phyloP scores from a whole-genome alignment of 2,888 invertebrate species.

The Tipula lateralis region DNA sequence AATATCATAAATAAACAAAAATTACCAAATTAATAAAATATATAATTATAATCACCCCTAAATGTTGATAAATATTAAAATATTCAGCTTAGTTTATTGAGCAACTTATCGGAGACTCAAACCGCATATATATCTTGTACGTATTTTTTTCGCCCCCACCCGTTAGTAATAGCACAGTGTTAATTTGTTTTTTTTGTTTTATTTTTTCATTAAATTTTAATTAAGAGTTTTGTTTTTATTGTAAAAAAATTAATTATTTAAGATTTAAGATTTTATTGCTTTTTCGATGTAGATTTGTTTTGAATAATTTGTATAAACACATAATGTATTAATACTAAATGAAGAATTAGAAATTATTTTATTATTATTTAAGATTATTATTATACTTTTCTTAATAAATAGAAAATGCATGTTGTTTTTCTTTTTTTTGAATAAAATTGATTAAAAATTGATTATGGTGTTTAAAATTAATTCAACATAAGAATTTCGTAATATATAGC shows the following conservation, averaged over 20 bases:
- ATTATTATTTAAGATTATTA: not conserved
- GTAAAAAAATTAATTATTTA: not conserved
- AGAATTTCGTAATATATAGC: too few species aligned
- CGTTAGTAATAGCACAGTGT: not conserved
- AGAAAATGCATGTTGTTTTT: slow-evolving; percentile 7
- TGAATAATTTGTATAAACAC: not conserved
- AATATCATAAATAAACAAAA: not conserved
- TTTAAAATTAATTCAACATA: too few species aligned
- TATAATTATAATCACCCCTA: not conserved
- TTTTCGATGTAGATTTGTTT: not conserved
- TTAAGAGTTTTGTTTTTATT: not conserved
- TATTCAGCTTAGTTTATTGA: not conserved
- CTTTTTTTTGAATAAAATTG: not conserved
- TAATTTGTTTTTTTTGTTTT: not conserved
- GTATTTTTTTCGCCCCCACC: not conserved
- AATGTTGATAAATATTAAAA: not conserved
- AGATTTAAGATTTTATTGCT: not conserved
- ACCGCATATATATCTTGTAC: not conserved
- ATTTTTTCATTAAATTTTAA: not conserved
- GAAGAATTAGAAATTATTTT: not conserved
- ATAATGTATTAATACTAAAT: not conserved
- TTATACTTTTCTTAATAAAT: not conserved
- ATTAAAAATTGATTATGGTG: not conserved
- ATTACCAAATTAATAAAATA: not conserved
- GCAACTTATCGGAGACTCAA: not conserved